Base-by-base conservation (phyloP, 2,797 vertebrate genomes). In the Hoplostethus atlanticus region DNA sequence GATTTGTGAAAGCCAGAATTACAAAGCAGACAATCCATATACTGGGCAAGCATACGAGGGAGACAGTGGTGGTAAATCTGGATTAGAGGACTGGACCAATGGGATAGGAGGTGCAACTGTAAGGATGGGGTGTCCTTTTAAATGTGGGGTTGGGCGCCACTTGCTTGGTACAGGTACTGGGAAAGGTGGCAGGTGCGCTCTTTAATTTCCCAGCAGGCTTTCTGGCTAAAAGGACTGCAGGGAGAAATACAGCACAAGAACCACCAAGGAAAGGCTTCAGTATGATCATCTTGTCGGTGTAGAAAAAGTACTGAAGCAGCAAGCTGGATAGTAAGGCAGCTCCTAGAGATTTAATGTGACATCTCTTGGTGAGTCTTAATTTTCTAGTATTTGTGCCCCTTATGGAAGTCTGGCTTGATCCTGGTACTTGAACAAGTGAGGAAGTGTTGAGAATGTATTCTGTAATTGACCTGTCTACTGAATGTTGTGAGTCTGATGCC, bases 51-150 rank as follows among this genome's bases (percentile, higher is more conserved):
- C 52, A 17, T 25, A 77, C 76, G 73, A 46, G 34, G 30, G 54
- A 76, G 72, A 72, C 65, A 2, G 73, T 64, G 42, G 51, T 67
- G 10, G 61, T 77, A 89, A 84, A 85, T 85, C 82, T 81, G 86
- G 80, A 88, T 88, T 83, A 84, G 68, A 74, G 67, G 6, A 12
- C 62, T 73, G 66, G 60, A 64, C 38, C 2, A 8, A 38, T 58
- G 47, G 52, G 28, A 36, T 67, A 61, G 73, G 69, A 73, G 76
- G 60, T 63, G 47, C 67, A 42, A n/a, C 38, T 55, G 52, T 28
- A 15, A 30, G 55, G 58, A 7, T 28, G 55, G 42, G 28, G 63
- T 30, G 50, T 68, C 60, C n/a, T 21, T 21, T 40, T 62, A 36
- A 56, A 56, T 42, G 34, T 15, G 21, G 28, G 31, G 42, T 8